A percentile compares a stretch with the other conserved stretches of the same genome.
phyloP scores from a whole-genome alignment of 2,888 invertebrate species.

The Dicyrtoma fusca region DNA sequence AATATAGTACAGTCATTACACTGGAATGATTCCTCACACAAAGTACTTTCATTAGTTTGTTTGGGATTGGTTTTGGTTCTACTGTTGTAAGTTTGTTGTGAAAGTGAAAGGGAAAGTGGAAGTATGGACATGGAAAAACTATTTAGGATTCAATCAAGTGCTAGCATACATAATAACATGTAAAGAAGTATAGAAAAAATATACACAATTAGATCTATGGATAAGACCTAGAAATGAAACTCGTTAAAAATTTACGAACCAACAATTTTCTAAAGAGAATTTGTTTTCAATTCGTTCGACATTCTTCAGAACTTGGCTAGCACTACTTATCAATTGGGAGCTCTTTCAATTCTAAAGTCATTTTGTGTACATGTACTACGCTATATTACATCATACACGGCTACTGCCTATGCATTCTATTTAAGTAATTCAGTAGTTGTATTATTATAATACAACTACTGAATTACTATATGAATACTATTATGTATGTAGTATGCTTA shows the following conservation, averaged over 20 bases:
- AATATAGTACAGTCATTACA: too few species aligned
- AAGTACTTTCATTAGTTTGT: too few species aligned
- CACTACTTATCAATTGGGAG: neutral
- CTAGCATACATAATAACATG: neutral
- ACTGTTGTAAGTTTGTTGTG: neutral
- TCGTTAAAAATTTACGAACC: conserved; percentile 29
- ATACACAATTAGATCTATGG: neutral
- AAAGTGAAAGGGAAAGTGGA: neutral
- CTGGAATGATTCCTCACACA: too few species aligned
- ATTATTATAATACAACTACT: too few species aligned
- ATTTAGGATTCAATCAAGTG: neutral
- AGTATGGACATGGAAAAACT: neutral
- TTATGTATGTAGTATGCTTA: too few species aligned
- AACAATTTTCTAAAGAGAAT: conserved; percentile 7
- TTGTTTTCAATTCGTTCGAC: neutral
- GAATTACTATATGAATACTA: too few species aligned
- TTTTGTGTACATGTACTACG: too few species aligned
- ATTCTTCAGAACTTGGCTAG: neutral
- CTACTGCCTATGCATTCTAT: too few species aligned
- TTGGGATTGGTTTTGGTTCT: too few species aligned
- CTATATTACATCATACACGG: too few species aligned
- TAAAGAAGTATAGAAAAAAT: neutral
- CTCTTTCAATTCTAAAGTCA: too few species aligned
- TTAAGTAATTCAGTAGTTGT: too few species aligned
- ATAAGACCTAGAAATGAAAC: neutral